Percentiles rank a stretch among this genome's conserved stretches.
phyloP scores from a whole-genome alignment of 92 coral and sea anemone species.

The Pocillopora grandis region DNA sequence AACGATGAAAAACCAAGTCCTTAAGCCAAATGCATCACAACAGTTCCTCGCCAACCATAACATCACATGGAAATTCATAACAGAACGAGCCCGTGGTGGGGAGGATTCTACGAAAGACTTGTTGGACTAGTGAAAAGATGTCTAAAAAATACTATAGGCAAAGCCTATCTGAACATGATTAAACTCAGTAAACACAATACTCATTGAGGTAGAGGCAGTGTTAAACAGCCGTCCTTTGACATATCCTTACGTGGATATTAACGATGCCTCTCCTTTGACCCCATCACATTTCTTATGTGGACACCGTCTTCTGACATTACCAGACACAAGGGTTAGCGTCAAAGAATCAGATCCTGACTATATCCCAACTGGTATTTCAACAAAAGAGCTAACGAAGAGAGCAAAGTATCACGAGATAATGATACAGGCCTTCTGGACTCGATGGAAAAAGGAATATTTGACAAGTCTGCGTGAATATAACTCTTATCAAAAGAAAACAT shows the following conservation, averaged over 20 bases:
- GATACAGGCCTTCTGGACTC: slow-evolving; percentile 38
- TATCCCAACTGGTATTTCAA: slow-evolving; percentile 9
- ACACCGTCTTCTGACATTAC: slow-evolving; percentile 12
- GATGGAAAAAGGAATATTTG: slow-evolving; percentile 39
- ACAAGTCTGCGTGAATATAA: slow-evolving; percentile 41
- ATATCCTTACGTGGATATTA: slow-evolving; percentile 18
- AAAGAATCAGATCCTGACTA: slow-evolving; percentile 38
- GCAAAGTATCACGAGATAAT: slow-evolving; percentile 34
- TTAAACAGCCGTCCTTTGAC: slow-evolving; percentile 42
- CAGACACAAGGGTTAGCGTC: slow-evolving; percentile 8
- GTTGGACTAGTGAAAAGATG: slow-evolving; percentile 48
- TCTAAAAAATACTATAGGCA: slow-evolving; percentile 52
- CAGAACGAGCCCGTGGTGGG: slow-evolving; percentile 68
- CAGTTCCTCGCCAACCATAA: slow-evolving; percentile 37
- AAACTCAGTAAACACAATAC: slow-evolving; percentile 47
- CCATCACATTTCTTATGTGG: slow-evolving; percentile 11
- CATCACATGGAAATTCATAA: slow-evolving; percentile 49
- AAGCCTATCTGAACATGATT: slow-evolving; percentile 45
- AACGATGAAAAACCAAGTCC: slow-evolving; percentile 28
- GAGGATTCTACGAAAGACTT: slow-evolving; percentile 56
- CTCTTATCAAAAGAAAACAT: neutral
- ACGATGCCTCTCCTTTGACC: slow-evolving; percentile 34
- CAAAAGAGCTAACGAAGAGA: slow-evolving; percentile 37
- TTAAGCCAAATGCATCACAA: slow-evolving; percentile 26
- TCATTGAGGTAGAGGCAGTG: slow-evolving; percentile 46